Percentiles rank a stretch among this genome's conserved stretches.
phyloP scores from a whole-genome alignment of 2,888 invertebrate genomes.

The Seira ritae region DNA sequence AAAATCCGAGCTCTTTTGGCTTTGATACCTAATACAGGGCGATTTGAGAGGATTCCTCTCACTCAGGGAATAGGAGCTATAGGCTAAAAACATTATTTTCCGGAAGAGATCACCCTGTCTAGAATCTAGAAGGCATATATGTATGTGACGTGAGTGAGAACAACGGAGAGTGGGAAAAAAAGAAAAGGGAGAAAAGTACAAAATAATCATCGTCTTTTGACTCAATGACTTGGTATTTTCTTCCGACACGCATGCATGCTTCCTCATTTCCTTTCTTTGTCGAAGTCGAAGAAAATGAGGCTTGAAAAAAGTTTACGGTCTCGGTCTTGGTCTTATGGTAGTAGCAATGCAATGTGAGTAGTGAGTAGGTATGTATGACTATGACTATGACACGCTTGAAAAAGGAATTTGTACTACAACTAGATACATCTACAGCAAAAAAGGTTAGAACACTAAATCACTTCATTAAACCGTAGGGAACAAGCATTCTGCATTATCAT shows the following conservation, averaged over 20 bases:
- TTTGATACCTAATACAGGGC: background rate
- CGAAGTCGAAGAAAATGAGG: too few relatives aligned
- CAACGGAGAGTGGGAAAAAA: background rate
- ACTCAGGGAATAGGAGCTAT: too few relatives aligned
- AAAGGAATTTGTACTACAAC: conserved; percentile 35
- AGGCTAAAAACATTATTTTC: too few relatives aligned
- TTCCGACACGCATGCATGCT: conserved; percentile 51
- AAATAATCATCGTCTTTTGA: conserved; percentile 58
- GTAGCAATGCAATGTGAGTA: background rate
- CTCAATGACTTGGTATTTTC: conserved; percentile 55
- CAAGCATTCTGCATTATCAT: background rate
- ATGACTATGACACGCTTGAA: conserved; percentile 4
- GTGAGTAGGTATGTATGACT: too few relatives aligned
- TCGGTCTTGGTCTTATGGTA: background rate
- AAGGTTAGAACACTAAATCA: background rate
- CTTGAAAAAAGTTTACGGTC: too few relatives aligned
- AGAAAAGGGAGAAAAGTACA: conserved; percentile 36
- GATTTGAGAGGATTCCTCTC: too few relatives aligned
- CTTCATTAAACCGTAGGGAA: background rate
- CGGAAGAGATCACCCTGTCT: too few relatives aligned
- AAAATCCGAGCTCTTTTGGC: background rate
- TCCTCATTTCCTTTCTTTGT: conserved; percentile 29
- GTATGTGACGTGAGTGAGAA: background rate
- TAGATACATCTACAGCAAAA: too few relatives aligned
- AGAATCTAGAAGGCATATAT: too few relatives aligned